phyloP scores from a whole-genome alignment of 2,113 vertebrate genomes.

The Athene noctua region DNA sequence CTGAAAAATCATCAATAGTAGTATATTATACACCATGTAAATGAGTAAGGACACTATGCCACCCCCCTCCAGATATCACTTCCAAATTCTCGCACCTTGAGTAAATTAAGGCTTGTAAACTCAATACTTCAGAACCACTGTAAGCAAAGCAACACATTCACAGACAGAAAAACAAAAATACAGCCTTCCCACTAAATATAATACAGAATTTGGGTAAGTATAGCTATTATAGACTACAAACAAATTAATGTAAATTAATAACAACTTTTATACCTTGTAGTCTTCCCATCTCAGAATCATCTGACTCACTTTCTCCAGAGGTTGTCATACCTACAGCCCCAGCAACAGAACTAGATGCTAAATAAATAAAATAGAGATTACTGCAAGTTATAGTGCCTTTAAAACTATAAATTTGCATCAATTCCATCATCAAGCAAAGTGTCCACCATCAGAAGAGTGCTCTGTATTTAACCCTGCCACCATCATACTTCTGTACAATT shows the following conservation, averaged over 20 bases:
- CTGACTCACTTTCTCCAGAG: constrained; percentile 98
- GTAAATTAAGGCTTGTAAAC: background rate
- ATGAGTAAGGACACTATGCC: background rate
- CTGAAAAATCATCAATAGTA: background rate
- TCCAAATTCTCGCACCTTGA: background rate
- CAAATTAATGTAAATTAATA: background rate
- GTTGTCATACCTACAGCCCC: constrained; percentile 98
- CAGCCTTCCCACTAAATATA: background rate
- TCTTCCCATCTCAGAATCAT: constrained; percentile 99
- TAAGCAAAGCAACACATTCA: background rate
- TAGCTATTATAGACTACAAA: background rate
- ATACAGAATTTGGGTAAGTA: background rate
- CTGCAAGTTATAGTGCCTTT: background rate
- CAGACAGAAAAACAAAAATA: background rate
- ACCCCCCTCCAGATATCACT: background rate
- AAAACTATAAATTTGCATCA: background rate
- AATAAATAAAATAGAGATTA: background rate
- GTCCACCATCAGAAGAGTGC: background rate
- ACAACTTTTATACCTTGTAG: constrained; percentile 87
- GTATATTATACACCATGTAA: background rate
- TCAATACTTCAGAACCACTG: background rate
- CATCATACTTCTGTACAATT: background rate
- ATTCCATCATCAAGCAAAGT: background rate
- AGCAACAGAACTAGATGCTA: constrained; percentile 97
- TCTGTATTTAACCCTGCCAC: background rate